Evolutionary conservation across 2,113 vertebrate species (phyloP).

Genomic region (Apteryx owenii): DNA sequence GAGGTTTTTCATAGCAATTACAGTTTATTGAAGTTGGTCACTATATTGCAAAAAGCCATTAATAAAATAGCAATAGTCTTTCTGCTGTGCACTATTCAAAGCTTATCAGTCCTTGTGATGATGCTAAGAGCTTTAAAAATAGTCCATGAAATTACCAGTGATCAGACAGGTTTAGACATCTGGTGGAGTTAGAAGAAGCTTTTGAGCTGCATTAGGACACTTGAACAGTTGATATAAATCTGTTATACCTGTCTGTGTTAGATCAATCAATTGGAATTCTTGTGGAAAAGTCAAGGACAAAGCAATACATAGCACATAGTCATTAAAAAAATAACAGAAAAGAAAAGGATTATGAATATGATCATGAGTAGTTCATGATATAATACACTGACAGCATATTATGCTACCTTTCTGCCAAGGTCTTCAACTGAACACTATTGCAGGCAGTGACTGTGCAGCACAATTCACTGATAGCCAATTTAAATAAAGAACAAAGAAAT

Average conservation of each 20-base stretch:
- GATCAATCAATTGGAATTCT: neutral
- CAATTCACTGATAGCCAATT: neutral
- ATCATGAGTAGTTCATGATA: neutral
- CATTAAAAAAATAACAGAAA: neutral
- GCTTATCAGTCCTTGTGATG: neutral
- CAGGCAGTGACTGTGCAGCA: neutral
- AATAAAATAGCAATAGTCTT: neutral
- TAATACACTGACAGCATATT: fast-evolving
- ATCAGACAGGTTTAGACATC: conserved; percentile 17
- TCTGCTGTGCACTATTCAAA: neutral
- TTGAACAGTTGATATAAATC: neutral
- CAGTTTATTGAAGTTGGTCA: neutral
- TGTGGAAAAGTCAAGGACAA: neutral
- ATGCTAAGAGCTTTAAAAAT: neutral
- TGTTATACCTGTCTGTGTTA: neutral
- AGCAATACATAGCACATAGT: neutral
- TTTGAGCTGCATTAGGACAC: neutral
- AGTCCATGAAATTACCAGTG: neutral
- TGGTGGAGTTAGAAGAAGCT: neutral
- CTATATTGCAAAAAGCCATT: neutral
- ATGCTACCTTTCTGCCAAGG: neutral
- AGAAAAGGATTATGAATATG: fast-evolving
- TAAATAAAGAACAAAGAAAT: neutral
- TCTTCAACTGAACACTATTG: neutral
- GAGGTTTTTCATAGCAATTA: neutral